phyloP scores from a whole-genome alignment of 2,888 invertebrate species.

The Nymphalis polychloros region DNA sequence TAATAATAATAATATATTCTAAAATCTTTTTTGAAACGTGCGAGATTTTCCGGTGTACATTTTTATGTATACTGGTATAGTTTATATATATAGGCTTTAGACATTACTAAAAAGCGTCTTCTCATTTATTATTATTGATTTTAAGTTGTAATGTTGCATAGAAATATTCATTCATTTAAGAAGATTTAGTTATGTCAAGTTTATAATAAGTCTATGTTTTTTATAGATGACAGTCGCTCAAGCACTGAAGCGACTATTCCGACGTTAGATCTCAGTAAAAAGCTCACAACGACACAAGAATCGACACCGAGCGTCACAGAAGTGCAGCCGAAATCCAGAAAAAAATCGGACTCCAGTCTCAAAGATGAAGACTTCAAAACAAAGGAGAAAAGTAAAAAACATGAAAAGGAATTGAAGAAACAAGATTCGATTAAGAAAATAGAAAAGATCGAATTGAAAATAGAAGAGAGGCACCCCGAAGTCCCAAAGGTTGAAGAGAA shows the following conservation, averaged over 20 bases:
- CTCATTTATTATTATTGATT: no score
- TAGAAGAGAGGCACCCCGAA: slow-evolving; percentile 46
- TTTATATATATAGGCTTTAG: no score
- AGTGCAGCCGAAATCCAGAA: slow-evolving; percentile 58
- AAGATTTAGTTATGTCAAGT: not conserved
- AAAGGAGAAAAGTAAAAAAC: slow-evolving; percentile 58
- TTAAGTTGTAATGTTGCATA: no score
- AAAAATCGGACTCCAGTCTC: slow-evolving; percentile 71
- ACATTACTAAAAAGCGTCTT: no score
- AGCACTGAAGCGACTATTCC: slow-evolving; percentile 59
- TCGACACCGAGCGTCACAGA: slow-evolving; percentile 44
- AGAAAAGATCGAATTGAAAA: slow-evolving; percentile 50
- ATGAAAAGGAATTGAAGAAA: slow-evolving; percentile 53
- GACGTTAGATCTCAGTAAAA: slow-evolving; percentile 58
- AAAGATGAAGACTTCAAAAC: slow-evolving; percentile 68
- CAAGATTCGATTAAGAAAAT: slow-evolving; percentile 55
- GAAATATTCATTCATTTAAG: not conserved
- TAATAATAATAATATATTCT: no score
- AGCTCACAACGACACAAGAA: slow-evolving; percentile 47
- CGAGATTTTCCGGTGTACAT: no score
- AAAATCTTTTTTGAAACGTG: no score
- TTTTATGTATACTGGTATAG: no score
- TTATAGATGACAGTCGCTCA: slow-evolving; percentile 64
- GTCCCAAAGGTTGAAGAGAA: slow-evolving; percentile 45
- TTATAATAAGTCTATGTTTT: slow-evolving; percentile 2